These are phyloP conservation scores for Cyprinodon diabolis DNA, from an alignment of 2,797 vertebrate genomes.

Conservation along the genomic window DNA sequence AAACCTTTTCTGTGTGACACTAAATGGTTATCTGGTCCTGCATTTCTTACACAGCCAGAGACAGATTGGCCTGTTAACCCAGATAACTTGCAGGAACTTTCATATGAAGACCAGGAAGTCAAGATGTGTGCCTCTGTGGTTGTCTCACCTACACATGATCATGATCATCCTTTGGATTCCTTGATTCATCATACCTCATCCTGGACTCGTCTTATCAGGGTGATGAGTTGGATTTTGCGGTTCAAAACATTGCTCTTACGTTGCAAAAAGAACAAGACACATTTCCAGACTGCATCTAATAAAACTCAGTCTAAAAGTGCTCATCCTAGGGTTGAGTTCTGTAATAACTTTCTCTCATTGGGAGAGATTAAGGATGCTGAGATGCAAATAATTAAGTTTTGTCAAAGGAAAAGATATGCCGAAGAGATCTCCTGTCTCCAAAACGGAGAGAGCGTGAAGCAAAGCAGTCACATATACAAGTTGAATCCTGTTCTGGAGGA, in stretches of 20 bases:
- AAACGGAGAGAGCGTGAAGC: neutral
- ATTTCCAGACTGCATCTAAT: neutral
- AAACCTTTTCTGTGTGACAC: neutral
- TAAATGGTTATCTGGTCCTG: neutral
- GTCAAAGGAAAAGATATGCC: neutral
- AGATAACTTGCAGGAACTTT: neutral
- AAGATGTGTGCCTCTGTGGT: neutral
- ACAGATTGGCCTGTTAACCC: neutral
- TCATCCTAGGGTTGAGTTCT: neutral
- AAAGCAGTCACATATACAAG: neutral
- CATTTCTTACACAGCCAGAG: neutral
- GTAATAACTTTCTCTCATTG: neutral
- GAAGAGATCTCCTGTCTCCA: neutral
- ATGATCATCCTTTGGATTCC: neutral
- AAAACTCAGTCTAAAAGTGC: neutral
- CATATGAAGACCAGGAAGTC: constrained; percentile 1
- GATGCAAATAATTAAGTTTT: constrained; percentile 1
- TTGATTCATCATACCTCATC: neutral
- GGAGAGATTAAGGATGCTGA: constrained; percentile 3
- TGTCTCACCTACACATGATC: neutral
- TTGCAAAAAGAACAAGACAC: neutral
- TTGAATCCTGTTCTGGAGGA: neutral
- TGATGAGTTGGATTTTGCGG: neutral
- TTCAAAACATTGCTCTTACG: neutral
- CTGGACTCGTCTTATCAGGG: neutral